Evolutionary conservation across 2,113 vertebrate species (phyloP).

Genomic region (Phylloscopus trochiloides): DNA sequence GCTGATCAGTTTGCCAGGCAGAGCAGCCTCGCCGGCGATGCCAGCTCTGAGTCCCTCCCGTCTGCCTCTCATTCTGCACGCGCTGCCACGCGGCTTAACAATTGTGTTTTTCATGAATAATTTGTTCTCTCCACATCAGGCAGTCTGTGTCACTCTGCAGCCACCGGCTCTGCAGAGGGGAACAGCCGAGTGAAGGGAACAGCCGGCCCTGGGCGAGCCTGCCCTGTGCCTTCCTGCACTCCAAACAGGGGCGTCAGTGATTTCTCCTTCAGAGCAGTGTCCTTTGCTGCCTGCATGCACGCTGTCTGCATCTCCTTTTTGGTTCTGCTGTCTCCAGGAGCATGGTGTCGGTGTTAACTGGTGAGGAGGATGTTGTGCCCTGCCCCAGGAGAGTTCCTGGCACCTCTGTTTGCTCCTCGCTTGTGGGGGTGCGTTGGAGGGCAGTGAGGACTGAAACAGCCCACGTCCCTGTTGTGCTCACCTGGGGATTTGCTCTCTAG

Average conservation of each 20-base stretch:
- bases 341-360: accelerated
- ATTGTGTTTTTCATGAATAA: constrained; percentile 53
- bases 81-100: constrained; percentile 20
- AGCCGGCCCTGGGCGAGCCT: background rate
- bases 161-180: background rate
- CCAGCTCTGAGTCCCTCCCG: background rate
- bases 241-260: background rate
- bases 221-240: background rate
- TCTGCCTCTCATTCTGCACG: constrained; percentile 20
- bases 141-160: constrained; percentile 32
- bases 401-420: background rate
- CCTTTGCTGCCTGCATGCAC: background rate
- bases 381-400: background rate
- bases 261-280: background rate
- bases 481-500: background rate
- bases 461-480: background rate
- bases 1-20: constrained; percentile 32
- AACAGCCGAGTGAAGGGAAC: background rate
- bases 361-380: background rate
- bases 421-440: background rate
- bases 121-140: constrained; percentile 36
- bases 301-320: background rate
- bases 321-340: background rate
- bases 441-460: background rate
- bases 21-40: background rate